These are phyloP conservation scores for Lepidochrysops patricia DNA, from an alignment of 2,888 invertebrate genomes.

Conservation along the genomic window DNA sequence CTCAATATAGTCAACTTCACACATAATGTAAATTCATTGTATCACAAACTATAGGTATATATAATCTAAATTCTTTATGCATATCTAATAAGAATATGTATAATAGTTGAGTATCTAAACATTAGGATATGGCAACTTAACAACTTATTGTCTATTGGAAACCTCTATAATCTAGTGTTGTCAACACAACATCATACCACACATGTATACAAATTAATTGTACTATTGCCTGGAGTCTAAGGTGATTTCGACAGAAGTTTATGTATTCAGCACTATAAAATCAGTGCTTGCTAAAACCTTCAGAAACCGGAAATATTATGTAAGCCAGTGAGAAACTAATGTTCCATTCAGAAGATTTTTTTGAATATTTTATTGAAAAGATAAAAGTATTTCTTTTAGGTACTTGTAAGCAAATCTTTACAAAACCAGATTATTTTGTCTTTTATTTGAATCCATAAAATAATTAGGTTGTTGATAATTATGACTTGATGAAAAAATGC, in stretches of 20 bases:
- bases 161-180: constrained; percentile 30
- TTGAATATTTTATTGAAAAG: neutral
- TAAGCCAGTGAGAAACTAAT: neutral
- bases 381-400: neutral
- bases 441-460: neutral
- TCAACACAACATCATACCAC: neutral
- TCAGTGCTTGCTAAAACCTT: no score
- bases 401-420: neutral
- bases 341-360: neutral
- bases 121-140: constrained; percentile 73
- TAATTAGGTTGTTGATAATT: neutral
- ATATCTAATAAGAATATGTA: constrained; percentile 53
- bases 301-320: no score
- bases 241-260: no score
- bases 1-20: constrained; percentile 28
- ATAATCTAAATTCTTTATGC: constrained; percentile 61
- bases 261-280: no score
- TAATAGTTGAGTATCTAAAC: constrained; percentile 69
- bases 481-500: neutral
- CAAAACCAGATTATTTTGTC: neutral
- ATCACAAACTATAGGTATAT: constrained; percentile 69
- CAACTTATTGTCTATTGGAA: constrained; percentile 72
- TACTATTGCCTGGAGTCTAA: no score
- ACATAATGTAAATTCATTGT: constrained; percentile 70
- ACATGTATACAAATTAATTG: no score